Evolutionary conservation across 2,888 invertebrate genomes (phyloP), one percentile per base, ranked within the genome.

Genomic region (Tanypteryx hageni): DNA sequence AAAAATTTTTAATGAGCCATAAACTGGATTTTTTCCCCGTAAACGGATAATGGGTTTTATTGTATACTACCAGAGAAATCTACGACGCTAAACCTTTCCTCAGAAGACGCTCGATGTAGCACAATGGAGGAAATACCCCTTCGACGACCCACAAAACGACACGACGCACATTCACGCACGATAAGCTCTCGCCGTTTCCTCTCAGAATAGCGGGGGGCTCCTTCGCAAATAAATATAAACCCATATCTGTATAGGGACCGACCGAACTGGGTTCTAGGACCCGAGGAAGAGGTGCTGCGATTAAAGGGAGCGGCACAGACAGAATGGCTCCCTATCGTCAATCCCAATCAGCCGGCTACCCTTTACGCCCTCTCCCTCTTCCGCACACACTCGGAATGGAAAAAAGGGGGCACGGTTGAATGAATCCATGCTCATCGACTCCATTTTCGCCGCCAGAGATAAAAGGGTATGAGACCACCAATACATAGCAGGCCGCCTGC

Each of bases 401-500:
- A 44, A 44, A 44, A 44, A 44, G 76, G 76, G 22, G 27, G 27
- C 22, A 76, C 76, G 76, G 22, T 27, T 76, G 76, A 76, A 76
- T 76, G 76, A 76, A 76, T 44, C 44, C 5, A 44, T 44, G 3
- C 44, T 44, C 44, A 44, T 1, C 44, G 44, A 76, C 76, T 22
- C 76, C 27, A 13, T 11, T 44, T 27, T 64, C 16, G 16, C 64
- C 64, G 68, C n/a, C n/a, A 68, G 13, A 76, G 76, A 22, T 76
- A 76, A 76, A 76, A 76, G 27, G 76, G 76, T 76, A 76, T 76
- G 76, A 76, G 76, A 76, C 76, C 76, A 76, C 64, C 89, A 89
- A 64, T 89, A 89, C 44, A 64, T 64, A 64, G 89, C 22, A n/a
- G 61, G 44, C 89, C 68, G 89, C 89, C 89, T 89, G 89, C 61